Percentiles rank a stretch among this genome's conserved stretches.
Evolutionary conservation across 1,140 invertebrate species (phyloP).

Genomic region (Laupala kohalensis): DNA sequence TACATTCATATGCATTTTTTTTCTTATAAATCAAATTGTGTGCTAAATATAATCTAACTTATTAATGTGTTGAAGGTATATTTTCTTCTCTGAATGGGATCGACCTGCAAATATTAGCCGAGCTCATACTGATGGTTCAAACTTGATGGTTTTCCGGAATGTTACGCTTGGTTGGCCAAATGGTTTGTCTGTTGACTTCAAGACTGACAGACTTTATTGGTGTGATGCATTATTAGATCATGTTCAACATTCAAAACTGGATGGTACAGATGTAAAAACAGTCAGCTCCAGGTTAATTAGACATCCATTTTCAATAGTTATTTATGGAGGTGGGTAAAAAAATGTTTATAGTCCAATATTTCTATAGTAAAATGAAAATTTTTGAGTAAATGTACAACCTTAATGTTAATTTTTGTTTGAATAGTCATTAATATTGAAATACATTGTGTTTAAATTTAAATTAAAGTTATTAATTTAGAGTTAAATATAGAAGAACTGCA

Average conservation of each 20-base stretch:
- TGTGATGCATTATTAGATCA: slow-evolving; percentile 90
- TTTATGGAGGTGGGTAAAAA: slow-evolving; percentile 49
- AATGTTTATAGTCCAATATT: background rate
- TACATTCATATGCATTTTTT: no score
- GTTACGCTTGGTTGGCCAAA: slow-evolving; percentile 93
- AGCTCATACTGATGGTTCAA: slow-evolving; percentile 75
- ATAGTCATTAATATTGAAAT: no score
- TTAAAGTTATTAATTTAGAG: no score
- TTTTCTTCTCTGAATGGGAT: slow-evolving; percentile 95
- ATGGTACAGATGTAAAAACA: slow-evolving; percentile 84
- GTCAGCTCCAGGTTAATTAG: slow-evolving; percentile 77
- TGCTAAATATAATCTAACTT: no score
- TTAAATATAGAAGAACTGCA: no score
- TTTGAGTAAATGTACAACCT: no score
- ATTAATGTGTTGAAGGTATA: no score
- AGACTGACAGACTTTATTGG: slow-evolving; percentile 79
- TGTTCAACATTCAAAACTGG: slow-evolving; percentile 87
- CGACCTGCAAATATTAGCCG: slow-evolving; percentile 89
- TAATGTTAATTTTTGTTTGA: no score
- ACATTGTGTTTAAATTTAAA: no score
- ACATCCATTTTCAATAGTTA: slow-evolving; percentile 93
- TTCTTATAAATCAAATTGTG: no score
- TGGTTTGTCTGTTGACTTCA: slow-evolving; percentile 84
- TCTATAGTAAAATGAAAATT: no score
- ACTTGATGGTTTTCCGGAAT: slow-evolving; percentile 78